Evolutionary conservation across 2,888 invertebrate species (phyloP).

Genomic region (Leucania comma): DNA sequence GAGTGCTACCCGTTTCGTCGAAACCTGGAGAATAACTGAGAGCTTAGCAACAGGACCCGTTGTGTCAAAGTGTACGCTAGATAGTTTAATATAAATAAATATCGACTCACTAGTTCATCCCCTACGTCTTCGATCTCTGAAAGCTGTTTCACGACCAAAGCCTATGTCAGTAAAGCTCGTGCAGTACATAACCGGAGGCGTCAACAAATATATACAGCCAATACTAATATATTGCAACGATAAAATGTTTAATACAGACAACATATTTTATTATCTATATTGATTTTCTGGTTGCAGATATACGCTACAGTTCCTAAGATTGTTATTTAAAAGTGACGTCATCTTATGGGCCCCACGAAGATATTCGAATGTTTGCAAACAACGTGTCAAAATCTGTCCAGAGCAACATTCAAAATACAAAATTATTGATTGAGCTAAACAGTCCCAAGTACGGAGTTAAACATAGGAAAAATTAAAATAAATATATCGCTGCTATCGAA

Average conservation of each 20-base stretch:
- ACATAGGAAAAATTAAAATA: no score
- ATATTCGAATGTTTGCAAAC: no score
- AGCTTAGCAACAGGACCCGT: not conserved
- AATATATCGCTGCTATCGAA: no score
- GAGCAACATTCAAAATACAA: no score
- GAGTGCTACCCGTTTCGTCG: slow-evolving; percentile 18
- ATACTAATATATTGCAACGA: not conserved
- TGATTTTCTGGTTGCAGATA: not conserved
- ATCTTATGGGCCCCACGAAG: no score
- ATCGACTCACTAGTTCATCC: not conserved
- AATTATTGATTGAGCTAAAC: no score
- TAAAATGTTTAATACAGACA: not conserved
- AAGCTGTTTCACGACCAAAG: not conserved
- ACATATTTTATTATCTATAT: not conserved
- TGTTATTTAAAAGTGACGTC: no score
- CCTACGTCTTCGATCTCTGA: not conserved
- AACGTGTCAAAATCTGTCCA: no score
- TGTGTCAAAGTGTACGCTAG: not conserved
- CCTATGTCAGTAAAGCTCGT: not conserved
- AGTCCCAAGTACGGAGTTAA: no score
- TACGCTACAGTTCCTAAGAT: no score
- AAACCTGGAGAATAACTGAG: slow-evolving; percentile 8
- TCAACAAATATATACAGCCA: not conserved
- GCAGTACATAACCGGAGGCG: no score
- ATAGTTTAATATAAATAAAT: not conserved